These are phyloP conservation scores for Cinclus cinclus DNA, from an alignment of 2,113 vertebrate species.

Conservation along the genomic window DNA sequence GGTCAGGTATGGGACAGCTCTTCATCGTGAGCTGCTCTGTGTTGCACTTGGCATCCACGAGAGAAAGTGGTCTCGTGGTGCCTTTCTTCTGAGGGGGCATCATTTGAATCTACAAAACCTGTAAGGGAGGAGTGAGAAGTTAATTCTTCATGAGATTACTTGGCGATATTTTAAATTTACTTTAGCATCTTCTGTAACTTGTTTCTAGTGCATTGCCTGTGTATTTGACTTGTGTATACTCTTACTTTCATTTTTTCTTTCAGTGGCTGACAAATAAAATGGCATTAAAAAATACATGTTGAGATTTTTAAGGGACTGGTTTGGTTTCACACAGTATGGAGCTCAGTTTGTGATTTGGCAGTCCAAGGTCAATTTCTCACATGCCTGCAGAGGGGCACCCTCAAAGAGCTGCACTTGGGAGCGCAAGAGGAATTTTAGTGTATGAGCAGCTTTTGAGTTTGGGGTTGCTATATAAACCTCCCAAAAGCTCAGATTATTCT, in stretches of 20 bases:
- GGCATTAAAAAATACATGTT: background rate
- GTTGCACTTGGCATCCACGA: accelerated
- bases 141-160: background rate
- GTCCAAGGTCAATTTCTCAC: background rate
- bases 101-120: background rate
- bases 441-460: background rate
- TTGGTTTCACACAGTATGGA: background rate
- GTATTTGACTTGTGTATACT: background rate
- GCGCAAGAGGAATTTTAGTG: background rate
- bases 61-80: accelerated
- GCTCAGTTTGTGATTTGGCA: background rate
- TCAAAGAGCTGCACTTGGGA: background rate
- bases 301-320: background rate
- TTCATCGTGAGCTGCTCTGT: background rate
- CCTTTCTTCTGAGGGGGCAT: background rate
- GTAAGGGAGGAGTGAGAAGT: background rate
- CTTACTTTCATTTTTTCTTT: background rate
- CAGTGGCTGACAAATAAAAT: background rate
- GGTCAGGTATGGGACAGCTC: accelerated
- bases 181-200: background rate
- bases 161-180: background rate
- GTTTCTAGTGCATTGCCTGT: background rate
- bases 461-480: background rate
- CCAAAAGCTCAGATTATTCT: background rate
- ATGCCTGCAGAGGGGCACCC: background rate